Conservation (phyloP, 1,140 invertebrate species). For the Anastatus disparis region DNA sequence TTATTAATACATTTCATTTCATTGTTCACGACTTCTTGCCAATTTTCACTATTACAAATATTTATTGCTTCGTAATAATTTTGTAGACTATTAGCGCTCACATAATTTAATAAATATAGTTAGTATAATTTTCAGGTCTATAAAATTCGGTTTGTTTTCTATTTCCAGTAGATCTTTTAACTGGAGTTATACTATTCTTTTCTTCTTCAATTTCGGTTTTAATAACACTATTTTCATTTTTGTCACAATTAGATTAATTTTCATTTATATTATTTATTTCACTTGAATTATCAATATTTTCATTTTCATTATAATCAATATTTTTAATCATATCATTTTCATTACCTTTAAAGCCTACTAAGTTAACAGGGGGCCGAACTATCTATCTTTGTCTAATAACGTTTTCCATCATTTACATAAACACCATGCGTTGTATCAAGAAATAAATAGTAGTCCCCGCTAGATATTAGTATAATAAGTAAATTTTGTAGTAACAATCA, state of each 20-base stretch:
- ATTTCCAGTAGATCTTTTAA: too few relatives aligned
- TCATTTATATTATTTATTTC: neutral
- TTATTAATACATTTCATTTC: too few relatives aligned
- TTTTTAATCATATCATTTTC: neutral
- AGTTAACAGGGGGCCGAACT: too few relatives aligned
- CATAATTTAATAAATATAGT: slow-evolving; percentile 27
- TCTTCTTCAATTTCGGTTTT: slow-evolving; percentile 29
- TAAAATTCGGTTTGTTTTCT: neutral
- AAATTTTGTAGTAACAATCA: too few relatives aligned
- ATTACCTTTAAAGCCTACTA: slow-evolving; percentile 14
- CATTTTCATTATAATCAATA: neutral
- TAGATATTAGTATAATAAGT: too few relatives aligned
- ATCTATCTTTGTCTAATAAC: too few relatives aligned
- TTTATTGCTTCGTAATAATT: slow-evolving; percentile 24
- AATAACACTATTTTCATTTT: neutral
- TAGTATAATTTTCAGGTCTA: too few relatives aligned
- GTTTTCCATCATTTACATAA: too few relatives aligned
- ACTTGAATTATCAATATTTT: neutral
- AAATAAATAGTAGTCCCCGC: too few relatives aligned
- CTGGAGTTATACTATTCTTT: too few relatives aligned
- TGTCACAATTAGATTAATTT: neutral
- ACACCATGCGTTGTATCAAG: too few relatives aligned
- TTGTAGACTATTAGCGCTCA: neutral
- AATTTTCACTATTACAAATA: neutral
- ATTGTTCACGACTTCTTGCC: too few relatives aligned